Base-by-base conservation (phyloP, 2,888 invertebrate species). In the Tuta absoluta region DNA sequence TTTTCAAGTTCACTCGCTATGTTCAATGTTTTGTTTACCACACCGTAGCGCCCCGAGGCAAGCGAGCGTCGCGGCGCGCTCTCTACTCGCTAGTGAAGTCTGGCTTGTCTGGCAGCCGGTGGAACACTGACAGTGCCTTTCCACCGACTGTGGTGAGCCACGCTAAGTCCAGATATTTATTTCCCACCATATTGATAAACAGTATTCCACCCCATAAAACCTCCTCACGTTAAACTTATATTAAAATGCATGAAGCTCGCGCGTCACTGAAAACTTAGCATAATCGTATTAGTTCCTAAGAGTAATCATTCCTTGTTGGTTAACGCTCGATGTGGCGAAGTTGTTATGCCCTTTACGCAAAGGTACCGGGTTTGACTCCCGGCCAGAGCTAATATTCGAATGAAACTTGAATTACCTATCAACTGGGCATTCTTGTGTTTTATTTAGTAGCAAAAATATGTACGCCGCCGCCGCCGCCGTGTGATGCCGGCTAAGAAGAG, bases 101-200 rank as follows among this genome's bases (percentile, higher is more conserved):
- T 45, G 5, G 8, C 4, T 8, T 5, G 10, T 33, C 1, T 8
- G n/a, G 17, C n/a, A n/a, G 45, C 45, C 45, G 5, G 17, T 45
- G 45, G 45, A 45, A 45, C 45, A 1, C 7, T 17, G n/a, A 2
- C 45, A 17, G 45, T 45, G 45, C n/a, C 45, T 5, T 4, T 5
- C 45, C 7, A 11, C 7, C 51, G 49, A 23, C 21, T 53, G 51
- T 14, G 51, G 14, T 12, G 11, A 23, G 11, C 51, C 51, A 23
- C 51, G 2, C 59, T 19, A 48, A 51, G 62, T 12, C 57, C 62
- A 12, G 58, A 38, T 64, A 45, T 23, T 41, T 53, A 37, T 63
- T 56, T 17, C 49, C 33, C n/a, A 28, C 48, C 24, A 23, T 24
- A 23, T 24, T 53, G 23, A 53, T 53, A 53, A 53, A 53, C 51